Conservation (phyloP, 1,140 invertebrate species). For the Forficula auricularia region DNA sequence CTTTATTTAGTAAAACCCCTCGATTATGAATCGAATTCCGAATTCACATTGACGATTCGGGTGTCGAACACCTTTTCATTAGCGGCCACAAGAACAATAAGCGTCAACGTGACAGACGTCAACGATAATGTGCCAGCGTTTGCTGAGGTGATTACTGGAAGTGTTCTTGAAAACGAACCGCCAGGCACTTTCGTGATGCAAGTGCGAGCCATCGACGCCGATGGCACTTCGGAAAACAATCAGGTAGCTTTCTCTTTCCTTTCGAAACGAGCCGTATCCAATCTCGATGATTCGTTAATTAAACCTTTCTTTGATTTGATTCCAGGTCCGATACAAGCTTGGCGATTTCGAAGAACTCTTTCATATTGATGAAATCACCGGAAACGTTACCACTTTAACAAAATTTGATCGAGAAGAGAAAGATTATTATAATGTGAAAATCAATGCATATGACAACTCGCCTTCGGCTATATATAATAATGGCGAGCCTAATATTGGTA, state of each 20-base stretch:
- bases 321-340: constrained; percentile 49
- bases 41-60: constrained; percentile 64
- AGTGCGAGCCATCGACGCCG: constrained; percentile 67
- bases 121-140: constrained; percentile 79
- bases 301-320: neutral
- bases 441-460: constrained; percentile 68
- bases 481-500: constrained; percentile 38
- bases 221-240: constrained; percentile 65
- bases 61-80: constrained; percentile 65
- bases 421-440: constrained; percentile 64
- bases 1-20: constrained; percentile 30
- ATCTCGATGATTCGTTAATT: neutral
- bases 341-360: constrained; percentile 50
- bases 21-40: constrained; percentile 66
- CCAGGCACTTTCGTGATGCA: constrained; percentile 66
- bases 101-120: constrained; percentile 61
- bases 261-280: no score
- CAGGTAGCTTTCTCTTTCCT: constrained; percentile 27
- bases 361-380: constrained; percentile 58
- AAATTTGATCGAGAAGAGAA: constrained; percentile 65
- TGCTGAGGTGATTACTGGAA: constrained; percentile 53
- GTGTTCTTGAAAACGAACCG: constrained; percentile 66
- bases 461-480: constrained; percentile 52
- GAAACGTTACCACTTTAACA: constrained; percentile 59
- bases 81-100: constrained; percentile 55